A percentile compares a stretch with the other conserved stretches of the same genome.
phyloP scores from a whole-genome alignment of 2,113 vertebrate species.

The Porphyrio hochstetteri region DNA sequence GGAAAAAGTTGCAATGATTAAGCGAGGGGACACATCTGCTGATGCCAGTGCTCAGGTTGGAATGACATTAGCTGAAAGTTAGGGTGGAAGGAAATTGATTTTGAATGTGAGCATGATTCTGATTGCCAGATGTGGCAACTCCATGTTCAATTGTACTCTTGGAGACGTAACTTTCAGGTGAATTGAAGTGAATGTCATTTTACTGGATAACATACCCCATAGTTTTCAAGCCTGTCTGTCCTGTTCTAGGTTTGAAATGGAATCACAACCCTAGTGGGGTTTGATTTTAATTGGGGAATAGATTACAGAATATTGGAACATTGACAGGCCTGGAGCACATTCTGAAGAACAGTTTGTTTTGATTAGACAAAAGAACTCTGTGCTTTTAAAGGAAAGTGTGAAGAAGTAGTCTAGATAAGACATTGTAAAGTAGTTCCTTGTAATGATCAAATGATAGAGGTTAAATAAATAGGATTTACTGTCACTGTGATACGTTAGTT shows the following conservation, averaged over 20 bases:
- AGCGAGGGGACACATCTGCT: background rate
- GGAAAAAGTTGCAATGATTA: background rate
- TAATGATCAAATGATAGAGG: background rate
- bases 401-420: background rate
- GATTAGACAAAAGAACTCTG: background rate
- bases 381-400: background rate
- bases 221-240: background rate
- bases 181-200: background rate
- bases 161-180: rapidly evolving
- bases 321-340: background rate
- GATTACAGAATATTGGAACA: background rate
- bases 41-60: background rate
- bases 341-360: background rate
- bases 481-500: background rate
- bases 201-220: background rate
- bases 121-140: background rate
- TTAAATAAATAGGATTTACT: background rate
- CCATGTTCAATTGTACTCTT: background rate
- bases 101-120: background rate
- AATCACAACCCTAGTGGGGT: background rate
- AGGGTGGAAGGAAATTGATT: background rate
- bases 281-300: background rate
- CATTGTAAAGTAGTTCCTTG: background rate
- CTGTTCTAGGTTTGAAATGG: background rate
- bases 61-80: background rate